Base-by-base conservation (phyloP, 2,888 invertebrate species). In the Pseudococcus longispinus region DNA sequence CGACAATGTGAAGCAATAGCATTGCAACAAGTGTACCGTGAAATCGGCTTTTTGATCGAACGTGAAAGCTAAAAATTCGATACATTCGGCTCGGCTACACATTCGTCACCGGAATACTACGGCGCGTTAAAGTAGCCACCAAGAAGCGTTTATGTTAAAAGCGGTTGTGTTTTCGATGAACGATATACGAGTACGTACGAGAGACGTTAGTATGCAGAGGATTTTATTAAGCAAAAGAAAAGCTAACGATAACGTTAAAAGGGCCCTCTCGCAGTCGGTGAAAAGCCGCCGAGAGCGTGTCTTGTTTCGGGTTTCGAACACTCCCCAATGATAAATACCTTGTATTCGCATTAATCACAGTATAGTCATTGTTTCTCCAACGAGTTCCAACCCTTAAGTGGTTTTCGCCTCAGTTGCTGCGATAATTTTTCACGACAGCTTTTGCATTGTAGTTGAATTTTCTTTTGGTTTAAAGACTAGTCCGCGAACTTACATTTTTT, bases 391-490 rank as follows among this genome's bases (percentile, higher is more conserved):
- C 77, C 77, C 42, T 80, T 80, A 80, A 80, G 77, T 80, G 77
- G 77, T 80, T 80, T 80, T 80, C 77, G 77, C 77, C 77, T 80
- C 77, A 80, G 37, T 80, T 80, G 77, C 42, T 42, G 77, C 77
- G 77, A 80, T 80, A 80, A 80, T 80, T 80, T 80, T 80, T 80
- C 77, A 80, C 42, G 77, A 80, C 77, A 37, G 42, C 42, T 80
- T 80, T 80, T 80, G 77, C 77, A 80, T 80, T 80, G 77, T 80
- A 80, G 77, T 80, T 29, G 77, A 80, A 80, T 80, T 80, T 80
- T 42, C 42, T 80, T 80, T 42, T 42, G 37, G n/a, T 80, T 42
- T 80, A 80, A 80, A 42, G 77, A 80, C 77, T 42, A 80, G 77
- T 29, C 77, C 77, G 42, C 42, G 42, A 80, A 80, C 42, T 80